Evolutionary conservation across 2,797 vertebrate species (phyloP), one percentile per base, ranked within the genome.

Genomic region (Halcyon leucocephala): DNA sequence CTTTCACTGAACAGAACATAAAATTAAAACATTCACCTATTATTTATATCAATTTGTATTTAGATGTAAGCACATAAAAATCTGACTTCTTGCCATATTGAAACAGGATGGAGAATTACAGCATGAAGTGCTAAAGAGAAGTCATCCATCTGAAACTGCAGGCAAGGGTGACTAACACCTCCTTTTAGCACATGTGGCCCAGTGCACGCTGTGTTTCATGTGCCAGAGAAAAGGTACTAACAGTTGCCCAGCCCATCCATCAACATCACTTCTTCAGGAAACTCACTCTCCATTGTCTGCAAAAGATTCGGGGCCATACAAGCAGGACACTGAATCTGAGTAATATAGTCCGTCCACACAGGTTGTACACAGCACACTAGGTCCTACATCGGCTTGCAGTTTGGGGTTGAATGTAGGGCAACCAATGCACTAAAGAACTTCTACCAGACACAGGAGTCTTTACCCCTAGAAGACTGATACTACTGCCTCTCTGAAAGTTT

Each of bases 21-120:
- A 88, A 82, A 86, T 65, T 8, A 72, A 79, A 93, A 64, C 52
- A 93, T 41, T 58, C 73, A 76, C 66, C 73, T 82, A 57, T 82
- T 92, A 93, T 88, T 96, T 93, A 74, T 66, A 78, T 86, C 76
- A 6, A 79, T 81, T 90, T 66, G 9, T 76, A 82, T 79, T 94
- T 70, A 82, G 60, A 72, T 29, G 69, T 65, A 88, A 83, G 51
- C 54, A 83, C 12, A 13, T 16, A 78, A 7, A 88, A 44, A 58
- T 62, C 42, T 86, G 46, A 76, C 54, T 84, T 80, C 20, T 41
- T 71, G 60, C 61, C 60, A 42, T 26, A 61, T 10, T 79, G 35
- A 74, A 82, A 57, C 12, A 44, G 22, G 62, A 69, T 49, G 35
- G 46, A 85, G 22, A 46, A 60, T 60, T 79, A 62, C 39, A 86